Percentiles rank a stretch among this genome's conserved stretches.
These are phyloP conservation scores for Eugnorisma glareosa DNA, from an alignment of 2,888 invertebrate genomes.

Conservation along the genomic window DNA sequence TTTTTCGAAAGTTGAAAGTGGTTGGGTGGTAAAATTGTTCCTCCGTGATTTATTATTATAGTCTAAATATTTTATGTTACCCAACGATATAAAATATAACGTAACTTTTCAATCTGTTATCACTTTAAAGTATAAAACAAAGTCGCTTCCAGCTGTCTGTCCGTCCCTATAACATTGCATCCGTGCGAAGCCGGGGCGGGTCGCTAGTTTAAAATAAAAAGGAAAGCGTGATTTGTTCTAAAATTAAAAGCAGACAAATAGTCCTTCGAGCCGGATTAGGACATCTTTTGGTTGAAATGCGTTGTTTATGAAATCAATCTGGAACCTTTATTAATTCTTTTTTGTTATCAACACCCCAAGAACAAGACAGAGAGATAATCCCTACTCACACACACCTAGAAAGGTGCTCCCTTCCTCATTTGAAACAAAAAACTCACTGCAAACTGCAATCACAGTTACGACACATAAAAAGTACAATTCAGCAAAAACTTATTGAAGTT, in stretches of 20 bases:
- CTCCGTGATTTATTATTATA: neutral
- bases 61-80: neutral
- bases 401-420: neutral
- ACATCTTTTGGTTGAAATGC: neutral
- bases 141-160: too few relatives aligned
- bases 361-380: neutral
- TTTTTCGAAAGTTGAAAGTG: neutral
- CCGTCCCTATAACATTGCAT: too few relatives aligned
- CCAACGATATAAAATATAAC: neutral
- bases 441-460: constrained; percentile 22
- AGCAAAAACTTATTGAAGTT: constrained; percentile 35
- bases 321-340: neutral
- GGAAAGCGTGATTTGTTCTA: fast-evolving
- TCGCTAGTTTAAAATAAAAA: neutral
- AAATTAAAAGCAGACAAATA: neutral
- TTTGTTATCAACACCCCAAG: neutral
- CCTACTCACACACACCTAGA: neutral
- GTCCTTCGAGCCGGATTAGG: constrained; percentile 14
- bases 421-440: constrained; percentile 10
- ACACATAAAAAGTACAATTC: neutral
- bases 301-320: neutral
- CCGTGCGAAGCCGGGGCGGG: too few relatives aligned
- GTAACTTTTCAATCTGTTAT: neutral
- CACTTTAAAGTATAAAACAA: too few relatives aligned
- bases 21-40: neutral